phyloP scores from a whole-genome alignment of 2,888 invertebrate genomes.

The Meghimatium bilineatum region DNA sequence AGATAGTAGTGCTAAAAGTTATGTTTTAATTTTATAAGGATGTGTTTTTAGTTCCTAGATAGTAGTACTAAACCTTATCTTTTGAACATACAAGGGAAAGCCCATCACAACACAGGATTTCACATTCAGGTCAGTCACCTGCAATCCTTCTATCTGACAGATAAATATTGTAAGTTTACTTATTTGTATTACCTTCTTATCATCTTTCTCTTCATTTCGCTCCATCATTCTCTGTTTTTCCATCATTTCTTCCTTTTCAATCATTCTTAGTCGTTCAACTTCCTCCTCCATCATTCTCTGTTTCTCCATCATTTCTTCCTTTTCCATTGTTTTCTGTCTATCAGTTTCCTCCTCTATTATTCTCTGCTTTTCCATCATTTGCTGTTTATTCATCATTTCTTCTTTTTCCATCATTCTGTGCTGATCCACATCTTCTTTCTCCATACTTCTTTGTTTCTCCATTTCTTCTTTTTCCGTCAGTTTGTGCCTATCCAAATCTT shows the following conservation, averaged over 20 bases:
- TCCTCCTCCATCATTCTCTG: not conserved
- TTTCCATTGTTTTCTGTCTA: conserved; percentile 20
- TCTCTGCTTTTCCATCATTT: conserved; percentile 52
- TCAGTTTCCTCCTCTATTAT: too few species aligned
- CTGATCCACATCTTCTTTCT: conserved; percentile 48
- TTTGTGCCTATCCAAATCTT: conserved; percentile 46
- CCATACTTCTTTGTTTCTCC: conserved; percentile 54
- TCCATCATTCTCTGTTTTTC: not conserved
- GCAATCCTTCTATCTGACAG: too few species aligned
- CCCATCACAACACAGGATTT: too few species aligned
- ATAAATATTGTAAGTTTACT: too few species aligned
- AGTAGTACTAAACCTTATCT: too few species aligned
- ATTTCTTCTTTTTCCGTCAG: conserved; percentile 54
- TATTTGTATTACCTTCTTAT: too few species aligned
- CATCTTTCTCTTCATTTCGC: not conserved
- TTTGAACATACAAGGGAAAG: too few species aligned
- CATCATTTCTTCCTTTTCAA: not conserved
- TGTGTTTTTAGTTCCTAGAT: too few species aligned
- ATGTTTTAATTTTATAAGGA: too few species aligned
- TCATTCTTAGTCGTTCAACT: not conserved
- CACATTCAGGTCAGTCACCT: too few species aligned
- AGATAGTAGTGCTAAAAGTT: too few species aligned
- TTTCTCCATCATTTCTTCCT: conserved; percentile 45
- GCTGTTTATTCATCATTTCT: conserved; percentile 40
- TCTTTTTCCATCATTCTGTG: conserved; percentile 50